Percentiles rank a stretch among this genome's conserved stretches.
These are phyloP conservation scores for Siderastrea radians DNA, from an alignment of 92 coral and sea anemone genomes.

Conservation along the genomic window DNA sequence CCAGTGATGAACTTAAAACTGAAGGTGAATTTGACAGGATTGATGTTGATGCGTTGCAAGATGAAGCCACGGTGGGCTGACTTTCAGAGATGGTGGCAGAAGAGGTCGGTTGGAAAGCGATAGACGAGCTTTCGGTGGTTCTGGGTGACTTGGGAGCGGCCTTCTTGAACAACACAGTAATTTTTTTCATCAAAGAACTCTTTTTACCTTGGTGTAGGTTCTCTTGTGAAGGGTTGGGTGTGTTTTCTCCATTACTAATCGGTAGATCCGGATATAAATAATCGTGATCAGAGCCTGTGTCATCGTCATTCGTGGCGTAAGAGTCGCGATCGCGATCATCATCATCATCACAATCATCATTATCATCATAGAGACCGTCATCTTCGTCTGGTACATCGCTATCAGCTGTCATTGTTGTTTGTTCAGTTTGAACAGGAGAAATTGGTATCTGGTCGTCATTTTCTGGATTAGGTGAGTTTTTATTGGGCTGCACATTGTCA, in stretches of 20 bases:
- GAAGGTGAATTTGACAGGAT: not conserved
- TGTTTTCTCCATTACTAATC: not conserved
- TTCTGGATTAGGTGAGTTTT: too few species aligned
- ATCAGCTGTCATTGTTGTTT: too few species aligned
- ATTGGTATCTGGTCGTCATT: too few species aligned
- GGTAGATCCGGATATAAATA: too few species aligned
- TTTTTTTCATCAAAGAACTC: not conserved
- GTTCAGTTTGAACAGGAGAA: too few species aligned
- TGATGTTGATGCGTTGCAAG: not conserved
- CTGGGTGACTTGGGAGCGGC: too few species aligned
- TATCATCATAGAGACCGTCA: conserved; percentile 3
- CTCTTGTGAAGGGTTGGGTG: not conserved
- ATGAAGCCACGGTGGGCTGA: not conserved
- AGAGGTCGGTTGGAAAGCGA: too few species aligned
- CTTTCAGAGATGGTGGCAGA: too few species aligned
- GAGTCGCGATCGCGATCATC: not conserved
- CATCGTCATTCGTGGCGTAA: not conserved
- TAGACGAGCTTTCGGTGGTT: too few species aligned
- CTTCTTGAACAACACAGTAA: not conserved
- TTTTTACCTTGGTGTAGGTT: not conserved
- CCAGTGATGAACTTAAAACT: too few species aligned
- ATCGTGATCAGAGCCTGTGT: too few species aligned
- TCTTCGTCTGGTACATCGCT: not conserved
- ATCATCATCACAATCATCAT: conserved; percentile 20
- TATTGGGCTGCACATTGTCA: not conserved